Conservation (phyloP, 2,888 invertebrate genomes). For the Eucera pruinosa region DNA sequence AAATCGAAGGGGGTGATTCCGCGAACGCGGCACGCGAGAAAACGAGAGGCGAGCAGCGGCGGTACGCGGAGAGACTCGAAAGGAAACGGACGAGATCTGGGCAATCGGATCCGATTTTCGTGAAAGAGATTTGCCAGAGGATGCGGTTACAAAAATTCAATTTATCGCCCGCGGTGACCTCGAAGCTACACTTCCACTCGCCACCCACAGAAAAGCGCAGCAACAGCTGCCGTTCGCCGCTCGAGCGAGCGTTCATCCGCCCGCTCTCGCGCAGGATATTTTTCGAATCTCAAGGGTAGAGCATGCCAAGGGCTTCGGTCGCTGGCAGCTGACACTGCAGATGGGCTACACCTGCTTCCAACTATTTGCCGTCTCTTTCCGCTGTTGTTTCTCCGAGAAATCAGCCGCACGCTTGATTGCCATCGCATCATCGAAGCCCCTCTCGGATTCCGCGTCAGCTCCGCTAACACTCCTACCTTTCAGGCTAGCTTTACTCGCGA, state of each 20-base stretch:
- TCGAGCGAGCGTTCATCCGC: slow-evolving; percentile 4
- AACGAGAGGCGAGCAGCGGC: neutral
- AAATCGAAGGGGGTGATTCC: neutral
- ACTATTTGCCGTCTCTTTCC: slow-evolving; percentile 56
- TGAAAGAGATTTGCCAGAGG: slow-evolving; percentile 16
- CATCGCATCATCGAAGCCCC: no score
- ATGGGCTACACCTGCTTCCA: slow-evolving; percentile 72
- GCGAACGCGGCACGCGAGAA: neutral
- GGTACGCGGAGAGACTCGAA: neutral
- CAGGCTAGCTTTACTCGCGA: no score
- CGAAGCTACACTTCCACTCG: slow-evolving; percentile 64
- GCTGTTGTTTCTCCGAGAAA: slow-evolving; percentile 38
- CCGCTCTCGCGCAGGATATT: slow-evolving; percentile 59
- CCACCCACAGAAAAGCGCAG: slow-evolving; percentile 67
- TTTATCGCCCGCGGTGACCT: slow-evolving; percentile 53
- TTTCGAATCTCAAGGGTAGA: slow-evolving; percentile 69
- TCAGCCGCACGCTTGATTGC: slow-evolving; percentile 13
- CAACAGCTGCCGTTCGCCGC: slow-evolving; percentile 61
- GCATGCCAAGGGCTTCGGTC: slow-evolving; percentile 62
- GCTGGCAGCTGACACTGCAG: slow-evolving; percentile 71
- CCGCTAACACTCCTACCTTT: no score
- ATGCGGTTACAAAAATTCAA: slow-evolving; percentile 49
- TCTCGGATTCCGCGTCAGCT: no score
- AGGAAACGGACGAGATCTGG: neutral
- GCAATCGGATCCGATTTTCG: neutral